phyloP scores from a whole-genome alignment of 1,140 invertebrate genomes.

The Steinernema khuongi region DNA sequence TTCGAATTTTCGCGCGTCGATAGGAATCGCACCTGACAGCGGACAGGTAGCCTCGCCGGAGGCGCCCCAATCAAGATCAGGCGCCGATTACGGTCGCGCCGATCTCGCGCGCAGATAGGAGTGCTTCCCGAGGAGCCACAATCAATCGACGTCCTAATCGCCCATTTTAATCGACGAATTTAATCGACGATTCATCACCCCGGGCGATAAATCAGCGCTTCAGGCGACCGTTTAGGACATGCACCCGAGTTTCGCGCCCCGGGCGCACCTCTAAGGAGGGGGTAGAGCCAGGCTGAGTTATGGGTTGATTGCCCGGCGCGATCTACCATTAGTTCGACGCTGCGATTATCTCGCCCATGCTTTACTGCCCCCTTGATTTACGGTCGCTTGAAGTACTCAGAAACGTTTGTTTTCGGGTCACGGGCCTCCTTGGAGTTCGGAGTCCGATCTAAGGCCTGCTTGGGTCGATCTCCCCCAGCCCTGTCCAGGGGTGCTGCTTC shows the following conservation, averaged over 20 bases:
- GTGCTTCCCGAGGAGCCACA: neutral
- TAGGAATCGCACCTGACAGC: neutral
- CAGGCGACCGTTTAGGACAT: neutral
- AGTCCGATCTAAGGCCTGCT: too few species aligned
- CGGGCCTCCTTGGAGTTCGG: too few species aligned
- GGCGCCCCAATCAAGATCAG: neutral
- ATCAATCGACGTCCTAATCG: neutral
- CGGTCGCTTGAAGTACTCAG: too few species aligned
- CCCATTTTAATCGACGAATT: too few species aligned
- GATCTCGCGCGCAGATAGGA: conserved; percentile 9
- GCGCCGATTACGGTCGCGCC: neutral
- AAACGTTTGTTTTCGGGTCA: too few species aligned
- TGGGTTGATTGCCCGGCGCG: neutral
- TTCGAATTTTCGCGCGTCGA: conserved; percentile 7
- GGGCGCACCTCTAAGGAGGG: neutral
- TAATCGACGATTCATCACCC: neutral
- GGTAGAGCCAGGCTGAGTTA: neutral
- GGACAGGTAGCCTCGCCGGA: neutral
- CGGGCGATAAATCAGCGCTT: conserved; percentile 2
- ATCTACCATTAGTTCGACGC: too few species aligned
- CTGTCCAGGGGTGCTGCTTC: too few species aligned
- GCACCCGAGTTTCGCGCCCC: neutral
- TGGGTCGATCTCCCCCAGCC: too few species aligned
- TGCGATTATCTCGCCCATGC: too few species aligned
- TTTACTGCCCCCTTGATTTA: too few species aligned